Evolutionary conservation across 2,113 vertebrate genomes (phyloP), one percentile per base, ranked within the genome.

Genomic region (Otis tarda): DNA sequence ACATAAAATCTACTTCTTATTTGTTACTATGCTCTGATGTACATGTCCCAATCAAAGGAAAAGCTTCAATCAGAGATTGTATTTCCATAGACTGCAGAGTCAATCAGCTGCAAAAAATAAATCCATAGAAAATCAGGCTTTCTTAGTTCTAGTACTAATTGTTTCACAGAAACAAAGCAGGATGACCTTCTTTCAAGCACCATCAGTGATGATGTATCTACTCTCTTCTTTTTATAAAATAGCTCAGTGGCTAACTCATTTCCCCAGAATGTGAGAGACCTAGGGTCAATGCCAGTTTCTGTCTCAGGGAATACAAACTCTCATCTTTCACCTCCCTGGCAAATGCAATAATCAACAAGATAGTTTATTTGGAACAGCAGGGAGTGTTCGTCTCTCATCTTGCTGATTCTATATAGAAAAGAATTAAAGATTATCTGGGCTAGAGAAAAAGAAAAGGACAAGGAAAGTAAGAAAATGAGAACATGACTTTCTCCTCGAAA

Each of bases 291-390:
- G 73, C 64, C 74, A 90, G 83, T 94, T 96, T 94, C 76, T 87
- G 73, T 91, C 83, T 91, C 68, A 84, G 79, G 73, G 65, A 95
- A 96, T 94, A 88, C 45, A 90, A 74, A 73, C 45, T 90, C 55
- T 73, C 83, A 93, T 97, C 76, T 92, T 76, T 96, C 89, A 89
- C 76, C 12, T 90, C 43, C 68, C 30, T 94, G 64, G 80, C 47
- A 94, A 93, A 95, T 64, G 31, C 73, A 92, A 81, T 92, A 84
- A 90, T 92, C 83, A 94, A 94, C 56, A 84, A 94, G 68, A 89
- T 33, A 77, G 55, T 86, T 96, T 90, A 79, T 93, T 78, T 89
- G 24, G 27, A 93, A 41, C 71, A 94, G 41, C 71, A 77, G 83
- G 65, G 47, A 93, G 24, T 57, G 31, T 41, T 85, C 2, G 0